phyloP scores from a whole-genome alignment of 2,888 invertebrate species.

The Lithophane semibrunnea region DNA sequence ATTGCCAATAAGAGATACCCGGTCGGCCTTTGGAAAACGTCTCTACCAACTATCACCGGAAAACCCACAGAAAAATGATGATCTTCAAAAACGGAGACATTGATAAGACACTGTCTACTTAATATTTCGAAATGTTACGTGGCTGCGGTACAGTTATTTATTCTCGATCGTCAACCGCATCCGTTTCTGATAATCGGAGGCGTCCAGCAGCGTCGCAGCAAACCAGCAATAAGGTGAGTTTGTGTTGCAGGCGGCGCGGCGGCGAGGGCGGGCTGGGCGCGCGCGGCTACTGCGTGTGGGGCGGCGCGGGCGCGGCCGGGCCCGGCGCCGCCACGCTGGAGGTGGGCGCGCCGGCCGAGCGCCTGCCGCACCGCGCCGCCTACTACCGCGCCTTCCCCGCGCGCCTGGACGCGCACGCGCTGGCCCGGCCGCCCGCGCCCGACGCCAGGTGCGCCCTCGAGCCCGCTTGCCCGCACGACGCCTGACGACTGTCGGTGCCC shows the following conservation, averaged over 20 bases:
- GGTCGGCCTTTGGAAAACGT: neutral
- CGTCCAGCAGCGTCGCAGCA: constrained; percentile 14
- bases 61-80: neutral
- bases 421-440: constrained; percentile 82
- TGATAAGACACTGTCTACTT: neutral
- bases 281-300: constrained; percentile 87
- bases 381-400: constrained; percentile 97
- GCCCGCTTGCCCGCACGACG: constrained; percentile 40
- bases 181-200: neutral
- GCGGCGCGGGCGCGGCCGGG: constrained; percentile 85
- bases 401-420: constrained; percentile 92
- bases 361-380: constrained; percentile 93
- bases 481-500: constrained; percentile 10
- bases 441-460: constrained; percentile 83
- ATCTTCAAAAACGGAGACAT: neutral
- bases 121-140: neutral
- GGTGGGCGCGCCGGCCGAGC: constrained; percentile 94
- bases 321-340: constrained; percentile 92
- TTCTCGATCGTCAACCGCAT: neutral
- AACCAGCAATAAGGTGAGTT: constrained; percentile 36
- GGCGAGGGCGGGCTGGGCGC: constrained; percentile 85
- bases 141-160: neutral
- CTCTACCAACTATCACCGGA: neutral
- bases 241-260: constrained; percentile 83
- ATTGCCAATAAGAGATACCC: constrained; percentile 4